These are phyloP conservation scores for Drosophila chauvacae DNA, from an alignment of 1,140 invertebrate species.

Conservation along the genomic window DNA sequence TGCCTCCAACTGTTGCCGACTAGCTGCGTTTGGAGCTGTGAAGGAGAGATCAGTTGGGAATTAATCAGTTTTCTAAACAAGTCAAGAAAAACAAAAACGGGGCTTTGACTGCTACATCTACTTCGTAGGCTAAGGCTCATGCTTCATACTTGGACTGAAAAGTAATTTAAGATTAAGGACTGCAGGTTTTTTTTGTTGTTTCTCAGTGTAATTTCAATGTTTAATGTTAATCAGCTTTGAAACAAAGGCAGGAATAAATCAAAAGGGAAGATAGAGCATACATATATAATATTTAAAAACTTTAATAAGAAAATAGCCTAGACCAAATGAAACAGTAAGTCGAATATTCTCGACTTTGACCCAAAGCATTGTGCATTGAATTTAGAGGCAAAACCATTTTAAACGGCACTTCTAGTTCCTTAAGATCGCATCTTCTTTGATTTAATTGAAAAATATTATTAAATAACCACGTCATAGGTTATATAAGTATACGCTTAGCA, in stretches of 20 bases:
- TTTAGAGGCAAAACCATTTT: too few species aligned
- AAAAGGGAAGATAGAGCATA: background rate
- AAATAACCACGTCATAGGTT: too few species aligned
- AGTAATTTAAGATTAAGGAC: background rate
- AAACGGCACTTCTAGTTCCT: too few species aligned
- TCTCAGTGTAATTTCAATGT: constrained; percentile 61
- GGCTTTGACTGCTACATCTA: background rate
- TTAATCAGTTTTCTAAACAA: background rate
- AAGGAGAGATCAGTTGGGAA: background rate
- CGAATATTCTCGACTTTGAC: too few species aligned
- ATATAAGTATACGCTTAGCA: too few species aligned
- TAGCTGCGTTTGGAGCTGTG: constrained; percentile 53
- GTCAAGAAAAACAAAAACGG: constrained; percentile 1
- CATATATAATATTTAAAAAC: background rate
- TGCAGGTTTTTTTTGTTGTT: constrained; percentile 32
- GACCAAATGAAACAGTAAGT: background rate
- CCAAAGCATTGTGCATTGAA: too few species aligned
- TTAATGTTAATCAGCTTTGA: background rate
- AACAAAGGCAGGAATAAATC: background rate
- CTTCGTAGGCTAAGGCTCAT: background rate
- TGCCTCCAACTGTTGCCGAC: constrained; percentile 59
- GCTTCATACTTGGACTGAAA: background rate
- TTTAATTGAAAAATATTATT: too few species aligned
- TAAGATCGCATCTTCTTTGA: too few species aligned
- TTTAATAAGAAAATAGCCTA: background rate